These are phyloP conservation scores for Mythimna lalbum DNA, from an alignment of 2,888 invertebrate genomes.

Conservation along the genomic window DNA sequence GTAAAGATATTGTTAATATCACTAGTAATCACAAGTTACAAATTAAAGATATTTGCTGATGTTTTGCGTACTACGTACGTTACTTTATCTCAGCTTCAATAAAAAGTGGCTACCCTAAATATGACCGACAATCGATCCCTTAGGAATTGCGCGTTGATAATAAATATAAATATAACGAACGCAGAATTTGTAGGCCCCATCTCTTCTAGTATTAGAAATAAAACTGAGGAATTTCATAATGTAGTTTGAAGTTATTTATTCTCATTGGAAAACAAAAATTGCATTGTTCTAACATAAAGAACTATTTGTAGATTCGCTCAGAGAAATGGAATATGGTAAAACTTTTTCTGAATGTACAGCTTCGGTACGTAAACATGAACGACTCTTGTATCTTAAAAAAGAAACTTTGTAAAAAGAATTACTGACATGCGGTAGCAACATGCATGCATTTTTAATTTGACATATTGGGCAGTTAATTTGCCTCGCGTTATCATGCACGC, in stretches of 20 bases:
- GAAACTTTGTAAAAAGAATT: neutral
- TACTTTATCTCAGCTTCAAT: no score
- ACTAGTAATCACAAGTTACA: no score
- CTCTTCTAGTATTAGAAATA: neutral
- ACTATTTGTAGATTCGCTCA: neutral
- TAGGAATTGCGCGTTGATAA: neutral
- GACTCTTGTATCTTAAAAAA: neutral
- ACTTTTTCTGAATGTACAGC: neutral
- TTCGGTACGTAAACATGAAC: neutral
- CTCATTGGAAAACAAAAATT: neutral
- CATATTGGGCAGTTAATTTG: neutral
- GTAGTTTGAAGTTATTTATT: neutral
- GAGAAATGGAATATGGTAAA: neutral
- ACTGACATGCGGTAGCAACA: neutral
- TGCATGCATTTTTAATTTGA: constrained; percentile 4
- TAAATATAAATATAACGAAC: constrained; percentile 2
- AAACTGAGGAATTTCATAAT: neutral
- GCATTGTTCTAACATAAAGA: neutral
- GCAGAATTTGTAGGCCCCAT: neutral
- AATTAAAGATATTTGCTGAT: no score
- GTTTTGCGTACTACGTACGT: no score
- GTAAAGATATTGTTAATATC: no score
- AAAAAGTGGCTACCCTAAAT: no score
- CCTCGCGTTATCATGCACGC: neutral
- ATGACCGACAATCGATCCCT: constrained; percentile 1